These are phyloP conservation scores for Tetranychus piercei DNA, from an alignment of 2,888 invertebrate species.

Conservation along the genomic window DNA sequence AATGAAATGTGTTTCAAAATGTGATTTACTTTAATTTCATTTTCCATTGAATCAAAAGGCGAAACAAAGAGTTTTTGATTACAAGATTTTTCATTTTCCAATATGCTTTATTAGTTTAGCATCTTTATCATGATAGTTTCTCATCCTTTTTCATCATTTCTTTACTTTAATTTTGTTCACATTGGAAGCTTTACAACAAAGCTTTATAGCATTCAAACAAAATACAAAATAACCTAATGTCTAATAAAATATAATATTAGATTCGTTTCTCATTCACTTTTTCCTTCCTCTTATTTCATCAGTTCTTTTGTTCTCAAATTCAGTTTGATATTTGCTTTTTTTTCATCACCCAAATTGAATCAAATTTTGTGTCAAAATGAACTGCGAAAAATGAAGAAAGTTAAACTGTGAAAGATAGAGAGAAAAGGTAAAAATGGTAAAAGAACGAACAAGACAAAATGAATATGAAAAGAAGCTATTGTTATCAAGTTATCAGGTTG, in stretches of 20 bases:
- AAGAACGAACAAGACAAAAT: too few species aligned
- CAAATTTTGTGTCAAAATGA: not conserved
- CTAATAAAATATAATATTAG: not conserved
- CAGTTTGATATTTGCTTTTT: too few species aligned
- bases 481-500: not conserved
- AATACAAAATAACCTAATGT: too few species aligned
- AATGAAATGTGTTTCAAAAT: too few species aligned
- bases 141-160: not conserved
- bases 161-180: not conserved
- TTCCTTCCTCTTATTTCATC: not conserved
- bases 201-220: not conserved
- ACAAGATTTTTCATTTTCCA: too few species aligned
- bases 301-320: too few species aligned
- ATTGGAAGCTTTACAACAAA: not conserved
- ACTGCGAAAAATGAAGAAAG: not conserved
- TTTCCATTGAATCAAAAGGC: too few species aligned
- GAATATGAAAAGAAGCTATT: not conserved
- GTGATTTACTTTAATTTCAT: too few species aligned
- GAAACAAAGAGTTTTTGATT: too few species aligned
- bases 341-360: not conserved
- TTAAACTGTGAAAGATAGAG: not conserved
- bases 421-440: too few species aligned
- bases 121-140: too few species aligned
- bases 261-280: not conserved
- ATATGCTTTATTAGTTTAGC: too few species aligned